These are phyloP conservation scores for Phoxinus dragarum DNA, from an alignment of 2,797 vertebrate genomes.

Conservation along the genomic window DNA sequence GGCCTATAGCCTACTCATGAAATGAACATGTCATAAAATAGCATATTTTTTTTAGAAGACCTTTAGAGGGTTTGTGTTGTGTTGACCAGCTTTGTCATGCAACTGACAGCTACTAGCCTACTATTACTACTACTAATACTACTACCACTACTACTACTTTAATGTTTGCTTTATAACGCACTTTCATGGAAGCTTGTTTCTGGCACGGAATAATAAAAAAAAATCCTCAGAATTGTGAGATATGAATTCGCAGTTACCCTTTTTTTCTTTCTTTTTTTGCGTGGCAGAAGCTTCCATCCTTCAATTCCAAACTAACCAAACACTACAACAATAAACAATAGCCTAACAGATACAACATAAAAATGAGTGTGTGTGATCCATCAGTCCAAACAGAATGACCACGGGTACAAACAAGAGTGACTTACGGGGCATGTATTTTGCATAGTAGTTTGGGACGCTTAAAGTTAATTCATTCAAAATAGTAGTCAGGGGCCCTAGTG, in stretches of 20 bases:
- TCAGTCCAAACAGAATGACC: background rate
- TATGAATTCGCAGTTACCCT: too few species aligned
- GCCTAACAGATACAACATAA: background rate
- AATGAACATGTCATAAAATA: background rate
- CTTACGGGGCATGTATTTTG: background rate
- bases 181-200: background rate
- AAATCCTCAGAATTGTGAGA: too few species aligned
- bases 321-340: background rate
- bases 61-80: too few species aligned
- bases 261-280: too few species aligned
- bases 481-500: background rate
- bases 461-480: constrained; percentile 15
- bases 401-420: background rate
- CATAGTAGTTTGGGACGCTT: background rate
- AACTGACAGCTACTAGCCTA: background rate
- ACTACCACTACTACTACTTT: too few species aligned
- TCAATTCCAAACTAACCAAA: background rate
- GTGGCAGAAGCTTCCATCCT: too few species aligned
- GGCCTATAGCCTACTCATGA: background rate
- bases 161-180: background rate
- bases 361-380: background rate
- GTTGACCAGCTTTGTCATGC: too few species aligned
- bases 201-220: too few species aligned
- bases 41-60: too few species aligned
- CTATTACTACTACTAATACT: too few species aligned